phyloP scores from a whole-genome alignment of 2,113 vertebrate species.

The Amblyornis subalaris region DNA sequence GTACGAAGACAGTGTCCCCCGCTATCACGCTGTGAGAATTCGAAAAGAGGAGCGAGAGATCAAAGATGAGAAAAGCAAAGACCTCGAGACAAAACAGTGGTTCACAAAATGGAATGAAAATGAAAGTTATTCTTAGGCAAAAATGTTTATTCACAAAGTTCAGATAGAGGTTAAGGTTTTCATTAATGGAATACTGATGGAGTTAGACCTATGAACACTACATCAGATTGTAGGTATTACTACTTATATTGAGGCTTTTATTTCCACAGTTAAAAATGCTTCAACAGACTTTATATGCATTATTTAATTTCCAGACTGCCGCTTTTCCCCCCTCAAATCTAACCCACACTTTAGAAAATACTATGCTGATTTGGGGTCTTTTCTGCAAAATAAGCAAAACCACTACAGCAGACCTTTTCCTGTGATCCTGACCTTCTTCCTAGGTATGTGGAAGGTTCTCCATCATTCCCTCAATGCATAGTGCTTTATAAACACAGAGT shows the following conservation, averaged over 20 bases:
- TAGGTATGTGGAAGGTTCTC: neutral
- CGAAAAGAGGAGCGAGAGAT: constrained; percentile 83
- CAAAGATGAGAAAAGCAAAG: constrained; percentile 77
- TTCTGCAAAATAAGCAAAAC: neutral
- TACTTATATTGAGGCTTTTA: constrained; percentile 36
- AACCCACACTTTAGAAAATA: neutral
- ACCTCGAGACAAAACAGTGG: constrained; percentile 89
- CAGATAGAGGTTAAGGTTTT: constrained; percentile 7
- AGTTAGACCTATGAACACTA: constrained; percentile 41
- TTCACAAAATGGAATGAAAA: constrained; percentile 91
- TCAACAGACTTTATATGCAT: constrained; percentile 53
- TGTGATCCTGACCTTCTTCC: neutral
- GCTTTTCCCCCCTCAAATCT: constrained; percentile 9
- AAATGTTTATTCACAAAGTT: neutral
- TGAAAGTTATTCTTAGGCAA: constrained; percentile 85
- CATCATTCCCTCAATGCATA: neutral
- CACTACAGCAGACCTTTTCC: neutral
- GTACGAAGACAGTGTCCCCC: constrained; percentile 88
- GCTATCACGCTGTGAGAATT: constrained; percentile 92
- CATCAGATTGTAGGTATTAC: constrained; percentile 39
- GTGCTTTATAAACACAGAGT: neutral
- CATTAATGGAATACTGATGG: neutral
- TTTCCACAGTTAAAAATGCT: constrained; percentile 68
- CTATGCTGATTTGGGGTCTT: neutral
- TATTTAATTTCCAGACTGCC: constrained; percentile 61